Percentiles rank a stretch among this genome's conserved stretches.
These are phyloP conservation scores for Benitochromis conjunctus DNA, from an alignment of 2,113 vertebrate genomes.

Conservation along the genomic window DNA sequence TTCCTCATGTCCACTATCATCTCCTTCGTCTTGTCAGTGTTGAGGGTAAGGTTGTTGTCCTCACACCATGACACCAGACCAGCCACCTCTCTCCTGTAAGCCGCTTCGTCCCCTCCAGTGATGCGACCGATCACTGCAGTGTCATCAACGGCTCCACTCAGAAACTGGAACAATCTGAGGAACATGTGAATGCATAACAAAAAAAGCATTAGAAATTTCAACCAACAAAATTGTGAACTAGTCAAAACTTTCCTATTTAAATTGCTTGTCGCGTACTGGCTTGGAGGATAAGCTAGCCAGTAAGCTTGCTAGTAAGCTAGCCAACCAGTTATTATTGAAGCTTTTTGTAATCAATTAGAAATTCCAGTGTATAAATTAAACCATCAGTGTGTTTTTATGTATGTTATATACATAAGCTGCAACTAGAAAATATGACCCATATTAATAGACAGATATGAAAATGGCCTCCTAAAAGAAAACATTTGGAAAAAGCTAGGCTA, in stretches of 20 bases:
- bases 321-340: background rate
- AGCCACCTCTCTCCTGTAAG: too few species aligned
- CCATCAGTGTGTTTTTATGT: background rate
- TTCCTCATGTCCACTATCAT: too few species aligned
- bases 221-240: background rate
- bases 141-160: background rate
- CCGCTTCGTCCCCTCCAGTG: too few species aligned
- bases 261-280: background rate
- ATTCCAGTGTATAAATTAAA: background rate
- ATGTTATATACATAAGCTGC: background rate
- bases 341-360: background rate
- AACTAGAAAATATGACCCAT: background rate
- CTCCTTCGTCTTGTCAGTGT: too few species aligned
- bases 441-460: background rate
- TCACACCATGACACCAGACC: too few species aligned
- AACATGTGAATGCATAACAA: background rate
- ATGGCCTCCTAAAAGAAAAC: background rate
- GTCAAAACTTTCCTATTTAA: background rate
- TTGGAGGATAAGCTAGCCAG: background rate
- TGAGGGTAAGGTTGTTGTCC: too few species aligned
- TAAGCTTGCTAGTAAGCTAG: background rate
- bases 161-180: background rate
- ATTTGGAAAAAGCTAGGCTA: background rate
- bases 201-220: fast-evolving
- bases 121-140: too few species aligned